These are phyloP conservation scores for Ia io DNA, from an alignment of 2,113 vertebrate species.

Conservation along the genomic window DNA sequence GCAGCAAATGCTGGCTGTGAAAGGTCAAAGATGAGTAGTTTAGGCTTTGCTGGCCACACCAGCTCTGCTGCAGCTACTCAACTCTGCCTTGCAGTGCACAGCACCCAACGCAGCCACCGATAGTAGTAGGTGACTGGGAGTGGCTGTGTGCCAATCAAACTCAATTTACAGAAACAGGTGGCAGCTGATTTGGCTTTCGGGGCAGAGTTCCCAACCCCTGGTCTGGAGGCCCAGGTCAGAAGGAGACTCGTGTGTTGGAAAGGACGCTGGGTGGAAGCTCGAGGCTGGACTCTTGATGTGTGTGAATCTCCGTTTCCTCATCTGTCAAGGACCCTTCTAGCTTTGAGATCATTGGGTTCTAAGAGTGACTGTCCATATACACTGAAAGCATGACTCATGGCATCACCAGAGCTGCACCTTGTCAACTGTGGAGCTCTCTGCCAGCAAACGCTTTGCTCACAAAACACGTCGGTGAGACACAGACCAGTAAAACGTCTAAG, in stretches of 20 bases:
- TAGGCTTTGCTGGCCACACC: neutral
- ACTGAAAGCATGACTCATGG: neutral
- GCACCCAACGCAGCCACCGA: neutral
- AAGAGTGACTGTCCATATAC: neutral
- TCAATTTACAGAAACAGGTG: neutral
- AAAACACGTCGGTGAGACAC: neutral
- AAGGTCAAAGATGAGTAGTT: neutral
- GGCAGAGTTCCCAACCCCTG: neutral
- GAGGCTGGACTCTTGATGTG: neutral
- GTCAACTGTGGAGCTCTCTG: neutral
- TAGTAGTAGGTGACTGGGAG: neutral
- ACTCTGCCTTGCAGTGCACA: no score
- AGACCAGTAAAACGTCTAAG: neutral
- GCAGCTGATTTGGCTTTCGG: neutral
- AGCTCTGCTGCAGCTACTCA: neutral
- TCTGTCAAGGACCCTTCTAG: neutral
- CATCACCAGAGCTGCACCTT: neutral
- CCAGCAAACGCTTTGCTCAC: neutral
- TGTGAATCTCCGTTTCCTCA: neutral
- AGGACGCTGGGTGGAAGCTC: neutral
- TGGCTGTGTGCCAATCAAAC: neutral
- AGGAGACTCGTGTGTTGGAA: neutral
- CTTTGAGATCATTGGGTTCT: neutral
- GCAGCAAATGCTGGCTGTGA: neutral
- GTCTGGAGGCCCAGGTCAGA: neutral